Evolutionary conservation across 2,888 invertebrate species (phyloP), one percentile per base, ranked within the genome.

Genomic region (Leptopterna dolabrata): DNA sequence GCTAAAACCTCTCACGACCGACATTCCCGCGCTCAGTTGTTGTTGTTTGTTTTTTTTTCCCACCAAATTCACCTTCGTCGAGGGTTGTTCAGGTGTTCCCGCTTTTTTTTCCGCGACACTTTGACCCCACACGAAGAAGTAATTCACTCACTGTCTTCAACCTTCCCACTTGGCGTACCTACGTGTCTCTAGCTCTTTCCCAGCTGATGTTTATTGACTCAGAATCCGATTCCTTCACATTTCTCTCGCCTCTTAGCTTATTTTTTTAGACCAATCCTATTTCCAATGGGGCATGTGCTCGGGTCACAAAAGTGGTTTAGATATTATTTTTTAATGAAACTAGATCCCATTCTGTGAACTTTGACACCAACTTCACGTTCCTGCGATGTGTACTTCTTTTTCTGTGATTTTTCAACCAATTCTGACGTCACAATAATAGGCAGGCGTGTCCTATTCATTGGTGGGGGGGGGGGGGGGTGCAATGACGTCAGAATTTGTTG

Each of bases 81-180:
- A 36, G 63, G 63, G 63, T 63, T 63, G 63, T 78, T n/a, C 24
- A 78, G 78, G 78, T 78, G 78, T 78, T 78, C 3, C 78, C 78
- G 13, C 6, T 45, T 45, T 24, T 73, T 73, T 41, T 14, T 63
- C 19, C 70, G 83, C 83, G 83, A 83, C 83, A 70, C 36, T 81
- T 83, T 83, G 83, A 83, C 83, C 83, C 70, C 83, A 83, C 83
- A 83, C 63, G 83, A 70, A 83, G 83, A 70, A 47, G 83, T 83
- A 63, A 70, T 63, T 83, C 63, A 83, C 70, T 83, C 83, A 83
- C 83, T 83, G 81, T 81, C 81, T 81, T 81, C 81, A 47, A 45
- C 73, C 36, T 73, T 73, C 73, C 73, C 73, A 73, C 73, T 73
- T 73, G 4, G 4, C 55, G n/a, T 73, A 73, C 36, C 16, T 73